Percentiles rank a stretch among this genome's conserved stretches.
These are phyloP conservation scores for Physeter macrocephalus DNA, from an alignment of 2,113 vertebrate genomes.

Conservation along the genomic window DNA sequence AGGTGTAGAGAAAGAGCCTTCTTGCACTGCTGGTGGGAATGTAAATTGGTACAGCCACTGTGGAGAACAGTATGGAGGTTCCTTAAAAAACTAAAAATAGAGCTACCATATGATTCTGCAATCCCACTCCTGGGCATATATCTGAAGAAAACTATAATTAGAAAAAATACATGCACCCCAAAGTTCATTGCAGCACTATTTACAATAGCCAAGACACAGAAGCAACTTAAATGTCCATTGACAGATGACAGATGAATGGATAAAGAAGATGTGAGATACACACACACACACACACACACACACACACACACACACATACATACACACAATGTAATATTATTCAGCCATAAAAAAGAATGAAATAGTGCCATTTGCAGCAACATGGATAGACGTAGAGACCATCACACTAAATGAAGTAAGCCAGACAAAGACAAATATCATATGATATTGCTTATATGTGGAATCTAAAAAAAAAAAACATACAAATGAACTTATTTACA, in stretches of 20 bases:
- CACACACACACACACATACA: background rate
- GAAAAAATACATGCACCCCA: background rate
- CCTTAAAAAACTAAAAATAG: too few relatives aligned
- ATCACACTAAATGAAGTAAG: background rate
- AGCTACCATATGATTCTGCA: background rate
- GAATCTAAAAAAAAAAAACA: too few relatives aligned
- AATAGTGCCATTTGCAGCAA: background rate
- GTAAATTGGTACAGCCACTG: background rate
- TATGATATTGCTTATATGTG: too few relatives aligned
- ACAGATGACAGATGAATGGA: background rate
- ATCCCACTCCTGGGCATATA: background rate
- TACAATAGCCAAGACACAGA: background rate
- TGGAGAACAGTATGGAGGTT: background rate
- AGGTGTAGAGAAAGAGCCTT: background rate
- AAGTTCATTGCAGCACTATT: background rate
- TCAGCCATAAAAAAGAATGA: background rate
- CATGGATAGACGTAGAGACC: background rate
- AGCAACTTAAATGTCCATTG: background rate
- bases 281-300: too few relatives aligned
- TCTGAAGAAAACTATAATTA: background rate
- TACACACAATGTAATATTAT: background rate
- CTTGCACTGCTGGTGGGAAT: background rate
- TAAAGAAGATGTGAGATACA: background rate
- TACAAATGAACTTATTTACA: too few relatives aligned
- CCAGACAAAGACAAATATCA: too few relatives aligned